phyloP scores from a whole-genome alignment of 1,140 invertebrate genomes.

The Melanaphis sacchari region DNA sequence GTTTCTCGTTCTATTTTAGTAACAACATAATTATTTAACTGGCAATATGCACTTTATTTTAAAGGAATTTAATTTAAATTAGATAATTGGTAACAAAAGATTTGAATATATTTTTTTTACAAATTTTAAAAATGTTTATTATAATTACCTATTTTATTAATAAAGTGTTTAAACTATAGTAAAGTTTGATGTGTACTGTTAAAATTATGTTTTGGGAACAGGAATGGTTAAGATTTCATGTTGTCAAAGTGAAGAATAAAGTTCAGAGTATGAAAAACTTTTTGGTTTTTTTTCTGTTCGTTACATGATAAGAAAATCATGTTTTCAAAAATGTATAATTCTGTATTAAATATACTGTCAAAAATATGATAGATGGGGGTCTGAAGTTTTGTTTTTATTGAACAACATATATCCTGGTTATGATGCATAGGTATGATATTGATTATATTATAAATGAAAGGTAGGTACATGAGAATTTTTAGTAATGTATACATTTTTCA shows the following conservation, averaged over 20 bases:
- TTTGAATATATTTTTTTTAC: not conserved
- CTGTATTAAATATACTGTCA: not conserved
- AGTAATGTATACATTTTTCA: not conserved
- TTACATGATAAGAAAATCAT: not conserved
- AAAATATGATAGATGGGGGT: not conserved
- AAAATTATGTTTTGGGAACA: not conserved
- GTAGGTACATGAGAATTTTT: not conserved
- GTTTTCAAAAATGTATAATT: not conserved
- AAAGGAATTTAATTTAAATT: not conserved
- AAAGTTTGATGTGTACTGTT: not conserved
- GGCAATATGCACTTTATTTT: not conserved
- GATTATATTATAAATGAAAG: not conserved
- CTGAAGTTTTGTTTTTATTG: constrained; percentile 4
- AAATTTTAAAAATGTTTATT: not conserved
- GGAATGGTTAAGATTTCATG: not conserved
- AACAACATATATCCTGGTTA: not conserved
- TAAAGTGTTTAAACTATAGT: not conserved
- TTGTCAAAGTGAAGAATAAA: not conserved
- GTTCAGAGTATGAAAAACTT: not conserved
- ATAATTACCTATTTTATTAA: not conserved
- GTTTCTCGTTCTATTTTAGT: not conserved
- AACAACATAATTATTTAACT: not conserved
- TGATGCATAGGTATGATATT: not conserved
- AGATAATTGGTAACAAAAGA: not conserved
- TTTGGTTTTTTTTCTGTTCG: not conserved